These are phyloP conservation scores for Pseudotriccus pelzelni DNA, from an alignment of 2,797 vertebrate species.

Conservation along the genomic window DNA sequence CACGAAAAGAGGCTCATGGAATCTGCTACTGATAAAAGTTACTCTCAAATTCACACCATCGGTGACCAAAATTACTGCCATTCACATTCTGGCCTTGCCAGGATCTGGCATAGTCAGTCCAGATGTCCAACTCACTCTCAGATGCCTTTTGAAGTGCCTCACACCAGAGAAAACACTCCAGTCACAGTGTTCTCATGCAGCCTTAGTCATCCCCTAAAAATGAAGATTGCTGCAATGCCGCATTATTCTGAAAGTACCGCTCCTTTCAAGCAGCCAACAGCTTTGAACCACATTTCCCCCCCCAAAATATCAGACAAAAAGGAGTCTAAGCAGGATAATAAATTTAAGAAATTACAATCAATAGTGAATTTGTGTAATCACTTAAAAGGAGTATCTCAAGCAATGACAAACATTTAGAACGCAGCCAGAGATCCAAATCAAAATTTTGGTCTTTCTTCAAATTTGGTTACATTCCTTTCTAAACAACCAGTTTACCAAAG, in stretches of 20 bases:
- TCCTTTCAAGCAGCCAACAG: neutral
- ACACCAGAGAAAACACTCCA: neutral
- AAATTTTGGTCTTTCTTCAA: neutral
- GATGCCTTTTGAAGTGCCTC: neutral
- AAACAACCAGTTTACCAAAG: neutral
- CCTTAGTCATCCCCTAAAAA: neutral
- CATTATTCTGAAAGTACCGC: neutral
- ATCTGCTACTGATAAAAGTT: neutral
- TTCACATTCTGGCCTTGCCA: rapidly evolving
- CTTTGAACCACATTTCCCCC: neutral
- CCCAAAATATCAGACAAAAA: neutral
- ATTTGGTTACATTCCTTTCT: neutral
- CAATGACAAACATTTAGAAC: neutral
- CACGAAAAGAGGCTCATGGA: neutral
- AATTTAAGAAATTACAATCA: neutral
- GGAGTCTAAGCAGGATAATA: neutral
- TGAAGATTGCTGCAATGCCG: neutral
- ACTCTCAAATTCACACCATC: neutral
- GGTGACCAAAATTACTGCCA: neutral
- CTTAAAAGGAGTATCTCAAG: neutral
- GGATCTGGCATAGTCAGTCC: neutral
- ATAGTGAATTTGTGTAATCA: neutral
- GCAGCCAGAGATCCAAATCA: neutral
- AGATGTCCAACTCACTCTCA: rapidly evolving
- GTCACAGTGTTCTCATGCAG: neutral